These are phyloP conservation scores for Ophion ventricosus DNA, from an alignment of 2,888 invertebrate genomes.

Conservation along the genomic window DNA sequence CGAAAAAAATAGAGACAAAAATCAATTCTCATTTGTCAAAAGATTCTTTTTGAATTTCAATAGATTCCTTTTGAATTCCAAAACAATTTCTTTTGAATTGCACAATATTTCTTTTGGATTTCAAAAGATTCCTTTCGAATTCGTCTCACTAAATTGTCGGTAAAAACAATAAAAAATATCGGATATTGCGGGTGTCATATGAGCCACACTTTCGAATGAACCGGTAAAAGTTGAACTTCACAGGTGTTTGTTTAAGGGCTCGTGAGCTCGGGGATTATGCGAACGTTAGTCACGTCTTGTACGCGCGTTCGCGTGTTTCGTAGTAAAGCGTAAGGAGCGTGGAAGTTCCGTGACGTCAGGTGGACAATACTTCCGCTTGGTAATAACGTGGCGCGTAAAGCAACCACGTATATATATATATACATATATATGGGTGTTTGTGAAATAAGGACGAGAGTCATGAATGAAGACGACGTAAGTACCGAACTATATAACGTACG, in stretches of 20 bases:
- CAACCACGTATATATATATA: background rate
- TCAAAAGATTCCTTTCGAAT: background rate
- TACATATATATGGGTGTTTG: background rate
- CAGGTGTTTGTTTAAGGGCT: slow-evolving; percentile 50
- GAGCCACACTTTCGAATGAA: background rate
- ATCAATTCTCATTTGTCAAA: background rate
- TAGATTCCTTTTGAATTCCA: background rate
- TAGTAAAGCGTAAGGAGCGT: slow-evolving; percentile 52
- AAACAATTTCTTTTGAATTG: no score
- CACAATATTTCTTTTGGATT: no score
- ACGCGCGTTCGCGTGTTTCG: slow-evolving; percentile 52
- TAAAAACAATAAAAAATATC: background rate
- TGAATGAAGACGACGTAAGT: slow-evolving; percentile 73
- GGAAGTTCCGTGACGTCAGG: slow-evolving; percentile 72
- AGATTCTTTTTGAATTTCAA: background rate
- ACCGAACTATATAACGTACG: slow-evolving; percentile 21
- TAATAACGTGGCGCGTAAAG: slow-evolving; percentile 1
- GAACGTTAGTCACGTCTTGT: slow-evolving; percentile 26
- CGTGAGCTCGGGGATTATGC: slow-evolving; percentile 38
- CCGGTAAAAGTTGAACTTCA: slow-evolving; percentile 9
- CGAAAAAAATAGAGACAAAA: background rate
- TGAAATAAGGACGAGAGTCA: slow-evolving; percentile 67
- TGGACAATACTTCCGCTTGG: slow-evolving; percentile 71
- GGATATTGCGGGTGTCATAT: background rate
- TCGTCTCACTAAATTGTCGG: background rate